Base-by-base conservation (phyloP, 1,140 invertebrate species). In the Dendroctonus ponderosae region DNA sequence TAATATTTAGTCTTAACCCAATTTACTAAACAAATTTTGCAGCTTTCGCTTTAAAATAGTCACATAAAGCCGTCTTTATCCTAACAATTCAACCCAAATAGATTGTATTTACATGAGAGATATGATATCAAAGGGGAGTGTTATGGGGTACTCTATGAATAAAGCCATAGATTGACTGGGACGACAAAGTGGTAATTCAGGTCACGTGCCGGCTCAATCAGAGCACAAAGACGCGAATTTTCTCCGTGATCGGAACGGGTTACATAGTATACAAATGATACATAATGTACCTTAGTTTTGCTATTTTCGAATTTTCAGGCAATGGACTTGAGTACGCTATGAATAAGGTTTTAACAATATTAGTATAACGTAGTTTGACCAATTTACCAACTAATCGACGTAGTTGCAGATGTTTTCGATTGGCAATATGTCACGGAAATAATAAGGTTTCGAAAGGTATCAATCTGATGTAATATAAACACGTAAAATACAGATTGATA, bases 171-270 rank as follows among this genome's bases (percentile, higher is more conserved):
- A 68, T 71, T 71, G 70, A 71, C 66, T 66, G 61, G 64, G 70
- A 60, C 63, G 40, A 66, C 62, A 67, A 69, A 69, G 67, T 64
- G 61, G 56, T 68, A 69, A 75, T 75, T 75, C 74, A 52, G 68
- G 71, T 74, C 74, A 75, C 74, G 74, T 74, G 74, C 64, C 59
- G 58, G 72, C 67, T 68, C 74, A 75, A 75, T 75, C 74, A 75
- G 70, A 60, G 64, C 56, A 75, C 74, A 75, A 75, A 75, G 71
- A 68, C 69, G 58, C 66, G 70, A 71, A 74, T 75, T 75, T 75
- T 72, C 72, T 70, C 72, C 74, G 69, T 72, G 74, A 74, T 74
- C 72, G 67, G 65, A 56, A 73, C 69, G 71, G 71, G 69, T 68
- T 65, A 65, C 15, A 46, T 52, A 44, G 60, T 64, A 67, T 66